Conservation (phyloP, 2,888 invertebrate species). For the Pheosia tremula region DNA sequence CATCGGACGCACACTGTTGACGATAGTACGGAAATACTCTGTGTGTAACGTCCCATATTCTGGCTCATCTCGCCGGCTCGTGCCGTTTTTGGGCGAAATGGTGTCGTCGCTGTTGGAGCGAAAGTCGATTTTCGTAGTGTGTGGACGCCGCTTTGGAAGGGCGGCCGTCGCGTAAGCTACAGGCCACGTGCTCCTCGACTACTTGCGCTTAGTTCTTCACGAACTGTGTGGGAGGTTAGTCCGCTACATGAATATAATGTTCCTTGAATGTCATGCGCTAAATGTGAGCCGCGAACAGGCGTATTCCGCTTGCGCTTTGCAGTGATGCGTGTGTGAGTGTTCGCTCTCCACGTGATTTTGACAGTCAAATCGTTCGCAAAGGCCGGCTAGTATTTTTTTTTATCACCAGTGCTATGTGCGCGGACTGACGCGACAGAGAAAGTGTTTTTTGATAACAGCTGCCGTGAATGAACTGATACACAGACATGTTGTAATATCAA, state of each 20-base stretch:
- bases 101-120: slow-evolving; percentile 64
- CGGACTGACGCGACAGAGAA: slow-evolving; percentile 51
- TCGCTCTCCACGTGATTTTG: slow-evolving; percentile 76
- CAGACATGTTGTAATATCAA: slow-evolving; percentile 57
- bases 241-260: slow-evolving; percentile 78
- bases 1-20: slow-evolving; percentile 66
- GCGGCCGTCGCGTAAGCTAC: slow-evolving; percentile 81
- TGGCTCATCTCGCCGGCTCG: slow-evolving; percentile 67
- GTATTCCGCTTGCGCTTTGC: slow-evolving; percentile 57
- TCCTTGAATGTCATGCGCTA: slow-evolving; percentile 75
- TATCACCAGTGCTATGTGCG: slow-evolving; percentile 54
- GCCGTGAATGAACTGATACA: slow-evolving; percentile 49
- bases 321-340: slow-evolving; percentile 63
- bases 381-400: slow-evolving; percentile 60
- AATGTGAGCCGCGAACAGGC: slow-evolving; percentile 68
- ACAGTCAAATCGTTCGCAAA: slow-evolving; percentile 62
- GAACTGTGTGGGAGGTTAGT: slow-evolving; percentile 83
- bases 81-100: slow-evolving; percentile 64
- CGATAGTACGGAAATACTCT: slow-evolving; percentile 78
- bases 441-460: slow-evolving; percentile 65
- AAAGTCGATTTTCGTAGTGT: slow-evolving; percentile 76
- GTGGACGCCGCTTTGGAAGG: slow-evolving; percentile 73
- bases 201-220: slow-evolving; percentile 83
- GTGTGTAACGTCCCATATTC: slow-evolving; percentile 78
- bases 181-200: slow-evolving; percentile 80